Evolutionary conservation across 2,888 invertebrate genomes (phyloP), one percentile per base, ranked within the genome.

Genomic region (Epinotia brunnichana): DNA sequence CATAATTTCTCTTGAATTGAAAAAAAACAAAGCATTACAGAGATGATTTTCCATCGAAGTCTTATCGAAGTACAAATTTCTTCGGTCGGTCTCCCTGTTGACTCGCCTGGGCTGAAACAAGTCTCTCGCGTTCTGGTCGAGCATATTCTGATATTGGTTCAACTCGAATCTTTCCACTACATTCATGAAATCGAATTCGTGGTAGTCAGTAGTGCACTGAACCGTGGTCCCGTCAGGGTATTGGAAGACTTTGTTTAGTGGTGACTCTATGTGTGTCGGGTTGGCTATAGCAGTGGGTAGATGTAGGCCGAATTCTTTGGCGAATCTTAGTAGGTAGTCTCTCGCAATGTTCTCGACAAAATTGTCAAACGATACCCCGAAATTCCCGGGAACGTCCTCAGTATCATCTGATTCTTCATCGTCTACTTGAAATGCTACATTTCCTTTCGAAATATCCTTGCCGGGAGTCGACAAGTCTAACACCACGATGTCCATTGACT

Each of bases 41-140:
- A 93, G 85, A 75, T 90, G 88, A 24, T 81, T 72, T 74, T 93
- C 93, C 93, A 93, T 93, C 0, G 87, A 83, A 0, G 91, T 92
- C 69, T 83, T 83, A 76, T 93, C 93, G 73, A 87, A 92, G 73
- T 85, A 90, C 35, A 85, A 69, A 29, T 69, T 80, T 9, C 79
- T 80, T 66, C 81, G 84, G 17, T 87, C 87, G 0, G 77, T 71
- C 1, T 75, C 77, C 0, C 76, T 74, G 13, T 79, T 75, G 0
- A 77, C 66, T 64, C 76, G 81, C 9, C 79, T 78, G 0, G 79
- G 78, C 73, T 86, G 85, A 73, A 92, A 92, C n/a, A 92, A 76
- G 48, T 86, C 79, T 64, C 73, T 82, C 85, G 90, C 88, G 51
- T 79, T 83, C 48, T 82, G 80, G 73, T 92, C 90, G 2, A 93